Evolutionary conservation across 2,797 vertebrate species (phyloP).

Genomic region (Novumbra hubbsi): DNA sequence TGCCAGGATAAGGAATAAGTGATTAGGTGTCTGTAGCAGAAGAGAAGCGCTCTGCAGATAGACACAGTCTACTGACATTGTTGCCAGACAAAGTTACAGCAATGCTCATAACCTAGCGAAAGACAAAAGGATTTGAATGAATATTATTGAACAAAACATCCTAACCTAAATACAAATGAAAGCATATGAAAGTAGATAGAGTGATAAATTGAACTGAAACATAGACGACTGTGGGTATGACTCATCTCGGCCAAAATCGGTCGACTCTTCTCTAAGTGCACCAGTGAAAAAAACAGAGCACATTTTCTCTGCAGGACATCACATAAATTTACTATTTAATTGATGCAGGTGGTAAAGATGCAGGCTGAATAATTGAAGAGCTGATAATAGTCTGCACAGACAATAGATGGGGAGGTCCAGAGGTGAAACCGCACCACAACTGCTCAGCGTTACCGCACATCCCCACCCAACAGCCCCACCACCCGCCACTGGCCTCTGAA

Average conservation of each 20-base stretch:
- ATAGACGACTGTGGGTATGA: background rate
- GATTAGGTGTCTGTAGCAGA: background rate
- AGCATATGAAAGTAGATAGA: background rate
- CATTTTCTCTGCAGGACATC: conserved; percentile 69
- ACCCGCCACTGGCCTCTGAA: conserved; percentile 17
- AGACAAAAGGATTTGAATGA: background rate
- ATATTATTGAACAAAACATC: background rate
- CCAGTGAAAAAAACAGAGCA: conserved; percentile 62
- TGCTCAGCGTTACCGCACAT: conserved; percentile 57
- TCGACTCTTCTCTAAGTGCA: conserved; percentile 52
- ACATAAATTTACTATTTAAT: conserved; percentile 65
- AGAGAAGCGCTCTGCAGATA: background rate
- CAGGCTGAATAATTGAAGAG: conserved; percentile 80
- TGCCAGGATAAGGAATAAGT: background rate
- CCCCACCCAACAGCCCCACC: conserved; percentile 2
- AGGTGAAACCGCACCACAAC: conserved; percentile 77
- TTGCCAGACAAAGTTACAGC: conserved; percentile 1
- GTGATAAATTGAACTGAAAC: background rate
- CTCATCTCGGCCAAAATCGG: background rate
- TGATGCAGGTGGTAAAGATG: conserved; percentile 79
- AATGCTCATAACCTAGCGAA: background rate
- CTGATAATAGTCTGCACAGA: conserved; percentile 68
- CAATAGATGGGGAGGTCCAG: conserved; percentile 73
- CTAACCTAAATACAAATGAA: background rate
- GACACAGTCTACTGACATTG: background rate